Evolutionary conservation across 2,113 vertebrate genomes (phyloP).

Genomic region (Anthoscopus minutus): DNA sequence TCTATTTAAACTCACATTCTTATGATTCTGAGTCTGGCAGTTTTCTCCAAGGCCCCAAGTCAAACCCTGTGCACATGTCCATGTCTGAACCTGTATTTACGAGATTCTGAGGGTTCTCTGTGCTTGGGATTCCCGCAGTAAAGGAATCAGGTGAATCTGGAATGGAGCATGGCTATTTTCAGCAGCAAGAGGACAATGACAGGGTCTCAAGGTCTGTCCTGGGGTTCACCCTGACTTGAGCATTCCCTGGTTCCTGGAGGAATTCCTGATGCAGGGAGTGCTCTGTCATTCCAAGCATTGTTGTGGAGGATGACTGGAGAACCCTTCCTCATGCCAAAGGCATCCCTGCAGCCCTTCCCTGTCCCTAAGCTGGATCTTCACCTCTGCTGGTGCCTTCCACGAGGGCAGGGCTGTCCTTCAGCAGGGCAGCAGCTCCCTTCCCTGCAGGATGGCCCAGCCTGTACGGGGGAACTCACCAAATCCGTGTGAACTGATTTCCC

Average conservation of each 20-base stretch:
- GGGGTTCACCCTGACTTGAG: background rate
- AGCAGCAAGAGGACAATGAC: background rate
- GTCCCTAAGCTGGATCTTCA: accelerated
- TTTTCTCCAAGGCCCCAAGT: too few species aligned
- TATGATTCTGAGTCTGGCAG: too few species aligned
- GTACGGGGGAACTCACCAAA: background rate
- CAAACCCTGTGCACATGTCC: too few species aligned
- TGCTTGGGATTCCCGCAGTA: too few species aligned
- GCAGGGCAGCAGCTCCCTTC: background rate
- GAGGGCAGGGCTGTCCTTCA: background rate
- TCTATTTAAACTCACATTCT: too few species aligned
- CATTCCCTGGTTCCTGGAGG: background rate
- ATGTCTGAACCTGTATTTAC: too few species aligned
- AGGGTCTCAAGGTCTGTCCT: background rate
- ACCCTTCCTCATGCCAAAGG: accelerated
- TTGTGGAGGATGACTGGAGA: background rate
- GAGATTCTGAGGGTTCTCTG: too few species aligned
- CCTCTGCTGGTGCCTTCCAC: accelerated
- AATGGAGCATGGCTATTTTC: accelerated
- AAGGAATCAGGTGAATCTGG: background rate
- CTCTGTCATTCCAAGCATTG: background rate
- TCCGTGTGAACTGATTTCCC: too few species aligned
- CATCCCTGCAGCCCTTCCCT: background rate
- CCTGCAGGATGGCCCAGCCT: background rate
- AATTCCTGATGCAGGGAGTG: background rate